Percentiles rank a stretch among this genome's conserved stretches.
These are phyloP conservation scores for Heliconius nattereri DNA, from an alignment of 1,140 invertebrate species.

Conservation along the genomic window DNA sequence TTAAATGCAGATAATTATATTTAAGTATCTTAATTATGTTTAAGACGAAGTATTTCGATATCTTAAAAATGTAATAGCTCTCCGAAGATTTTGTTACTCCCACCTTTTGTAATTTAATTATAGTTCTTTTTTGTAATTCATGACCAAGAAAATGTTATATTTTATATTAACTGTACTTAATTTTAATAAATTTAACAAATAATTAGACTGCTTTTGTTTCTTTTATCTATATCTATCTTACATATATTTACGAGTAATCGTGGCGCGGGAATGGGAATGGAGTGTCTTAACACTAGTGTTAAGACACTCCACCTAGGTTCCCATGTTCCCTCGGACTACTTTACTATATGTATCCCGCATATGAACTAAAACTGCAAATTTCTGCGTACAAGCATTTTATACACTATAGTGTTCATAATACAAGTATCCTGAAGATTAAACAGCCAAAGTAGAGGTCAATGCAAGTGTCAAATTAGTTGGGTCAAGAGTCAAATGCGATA, in stretches of 20 bases:
- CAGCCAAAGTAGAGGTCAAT: slow-evolving; percentile 56
- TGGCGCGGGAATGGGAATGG: no score
- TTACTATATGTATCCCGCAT: no score
- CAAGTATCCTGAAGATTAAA: slow-evolving; percentile 19
- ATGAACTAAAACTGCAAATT: not conserved
- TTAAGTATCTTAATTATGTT: not conserved
- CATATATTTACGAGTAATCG: not conserved
- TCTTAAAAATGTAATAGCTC: slow-evolving; percentile 16
- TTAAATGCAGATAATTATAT: not conserved
- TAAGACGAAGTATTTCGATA: not conserved
- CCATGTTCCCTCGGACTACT: no score
- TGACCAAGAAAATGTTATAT: slow-evolving; percentile 1
- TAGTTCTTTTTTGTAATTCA: not conserved
- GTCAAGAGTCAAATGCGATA: slow-evolving; percentile 57
- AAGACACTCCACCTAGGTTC: no score
- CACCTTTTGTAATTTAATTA: slow-evolving; percentile 35
- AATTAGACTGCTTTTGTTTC: not conserved
- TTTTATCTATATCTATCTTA: not conserved
- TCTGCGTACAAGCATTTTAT: not conserved
- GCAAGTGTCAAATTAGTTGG: slow-evolving; percentile 59
- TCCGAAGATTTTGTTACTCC: slow-evolving; percentile 29
- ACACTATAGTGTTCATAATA: not conserved
- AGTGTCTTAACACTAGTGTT: no score
- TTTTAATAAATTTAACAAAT: slow-evolving; percentile 29
- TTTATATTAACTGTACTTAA: slow-evolving; percentile 31